Conservation (phyloP, 1,140 invertebrate species). For the Drosophila bifasciata region DNA sequence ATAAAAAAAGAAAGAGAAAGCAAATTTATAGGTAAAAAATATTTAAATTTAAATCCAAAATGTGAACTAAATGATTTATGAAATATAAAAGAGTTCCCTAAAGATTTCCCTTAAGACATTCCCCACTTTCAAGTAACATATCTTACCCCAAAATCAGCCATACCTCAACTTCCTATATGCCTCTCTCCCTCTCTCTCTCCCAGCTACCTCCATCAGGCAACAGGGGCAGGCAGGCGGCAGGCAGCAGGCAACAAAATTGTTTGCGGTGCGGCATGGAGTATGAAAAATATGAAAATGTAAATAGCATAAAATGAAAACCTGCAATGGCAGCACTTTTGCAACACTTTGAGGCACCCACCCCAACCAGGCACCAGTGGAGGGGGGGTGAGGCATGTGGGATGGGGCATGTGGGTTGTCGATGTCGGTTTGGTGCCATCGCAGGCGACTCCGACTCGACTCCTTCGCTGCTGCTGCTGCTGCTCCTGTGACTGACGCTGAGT, state of each 20-base stretch:
- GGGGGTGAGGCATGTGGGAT: background rate
- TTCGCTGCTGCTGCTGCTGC: too few relatives aligned
- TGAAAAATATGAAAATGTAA: constrained; percentile 80
- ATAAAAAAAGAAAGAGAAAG: too few relatives aligned
- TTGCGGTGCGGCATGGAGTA: constrained; percentile 62
- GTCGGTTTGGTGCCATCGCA: constrained; percentile 7
- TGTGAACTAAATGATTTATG: too few relatives aligned
- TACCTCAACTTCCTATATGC: background rate
- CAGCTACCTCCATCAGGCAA: background rate
- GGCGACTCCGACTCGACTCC: too few relatives aligned
- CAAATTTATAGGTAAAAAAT: too few relatives aligned
- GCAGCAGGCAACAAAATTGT: constrained; percentile 54
- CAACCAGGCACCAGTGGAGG: background rate
- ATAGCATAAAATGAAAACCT: constrained; percentile 78
- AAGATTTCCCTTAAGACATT: too few relatives aligned
- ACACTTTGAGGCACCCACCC: constrained; percentile 48
- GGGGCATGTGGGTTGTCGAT: constrained; percentile 1
- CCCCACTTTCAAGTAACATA: background rate
- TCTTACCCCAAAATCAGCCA: background rate
- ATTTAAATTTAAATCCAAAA: constrained; percentile 9
- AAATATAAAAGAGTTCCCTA: too few relatives aligned
- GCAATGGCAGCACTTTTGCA: constrained; percentile 76
- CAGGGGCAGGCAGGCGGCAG: constrained; percentile 6
- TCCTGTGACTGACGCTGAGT: constrained; percentile 77
- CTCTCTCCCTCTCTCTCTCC: too few relatives aligned